Evolutionary conservation across 1,140 invertebrate species (phyloP).

Genomic region (Intoshia linei): DNA sequence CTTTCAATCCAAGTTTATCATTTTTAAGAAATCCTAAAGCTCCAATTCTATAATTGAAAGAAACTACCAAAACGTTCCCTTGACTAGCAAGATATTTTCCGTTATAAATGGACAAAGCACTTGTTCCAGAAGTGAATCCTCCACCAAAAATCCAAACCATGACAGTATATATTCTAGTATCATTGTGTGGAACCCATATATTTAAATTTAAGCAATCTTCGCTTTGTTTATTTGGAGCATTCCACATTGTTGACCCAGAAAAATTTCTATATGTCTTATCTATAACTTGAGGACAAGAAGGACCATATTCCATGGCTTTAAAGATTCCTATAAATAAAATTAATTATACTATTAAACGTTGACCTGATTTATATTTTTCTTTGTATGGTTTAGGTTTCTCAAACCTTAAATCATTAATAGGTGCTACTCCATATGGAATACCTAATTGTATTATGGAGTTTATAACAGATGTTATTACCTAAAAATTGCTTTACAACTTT

Average conservation of each 20-base stretch:
- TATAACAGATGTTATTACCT: too few relatives aligned
- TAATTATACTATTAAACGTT: neutral
- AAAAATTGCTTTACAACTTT: too few relatives aligned
- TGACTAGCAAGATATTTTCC: slow-evolving; percentile 38
- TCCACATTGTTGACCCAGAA: slow-evolving; percentile 44
- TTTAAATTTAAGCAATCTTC: slow-evolving; percentile 15
- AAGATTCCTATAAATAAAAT: slow-evolving; percentile 13
- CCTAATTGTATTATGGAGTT: too few relatives aligned
- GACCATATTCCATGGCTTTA: slow-evolving; percentile 32
- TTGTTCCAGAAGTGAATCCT: slow-evolving; percentile 45
- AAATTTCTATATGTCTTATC: slow-evolving; percentile 10
- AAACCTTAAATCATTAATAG: too few relatives aligned
- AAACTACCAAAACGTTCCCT: slow-evolving; percentile 46
- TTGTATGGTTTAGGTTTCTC: slow-evolving; percentile 8
- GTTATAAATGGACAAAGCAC: slow-evolving; percentile 68
- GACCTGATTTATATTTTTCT: neutral
- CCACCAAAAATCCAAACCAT: slow-evolving; percentile 81
- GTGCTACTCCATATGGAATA: too few relatives aligned
- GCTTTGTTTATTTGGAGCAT: slow-evolving; percentile 43
- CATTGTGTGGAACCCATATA: slow-evolving; percentile 10
- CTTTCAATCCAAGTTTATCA: too few relatives aligned
- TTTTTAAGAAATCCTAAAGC: slow-evolving; percentile 57
- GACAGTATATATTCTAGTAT: neutral
- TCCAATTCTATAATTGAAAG: slow-evolving; percentile 60
- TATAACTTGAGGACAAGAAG: slow-evolving; percentile 50